phyloP scores from a whole-genome alignment of 1,140 invertebrate genomes.

The Chironomus tepperi region DNA sequence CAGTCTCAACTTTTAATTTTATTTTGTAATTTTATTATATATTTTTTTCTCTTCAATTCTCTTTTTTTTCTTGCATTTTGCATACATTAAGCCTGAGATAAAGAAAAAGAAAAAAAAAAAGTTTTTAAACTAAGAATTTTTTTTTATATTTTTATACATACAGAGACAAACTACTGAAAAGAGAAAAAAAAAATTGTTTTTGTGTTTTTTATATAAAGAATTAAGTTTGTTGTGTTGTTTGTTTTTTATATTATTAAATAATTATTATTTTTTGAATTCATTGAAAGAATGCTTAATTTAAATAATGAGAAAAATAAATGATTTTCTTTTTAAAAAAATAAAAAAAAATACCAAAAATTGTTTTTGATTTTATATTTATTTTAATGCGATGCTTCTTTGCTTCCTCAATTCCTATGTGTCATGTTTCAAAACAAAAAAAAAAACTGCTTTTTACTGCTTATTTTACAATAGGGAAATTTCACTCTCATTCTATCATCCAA shows the following conservation, averaged over 20 bases:
- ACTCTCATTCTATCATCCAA: too few relatives aligned
- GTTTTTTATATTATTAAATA: conserved; percentile 16
- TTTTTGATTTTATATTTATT: conserved; percentile 2
- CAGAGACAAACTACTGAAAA: conserved; percentile 19
- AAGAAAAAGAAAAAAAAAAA: background rate
- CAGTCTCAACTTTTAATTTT: background rate
- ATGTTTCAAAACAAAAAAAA: too few relatives aligned
- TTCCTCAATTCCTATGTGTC: background rate
- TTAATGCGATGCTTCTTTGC: background rate
- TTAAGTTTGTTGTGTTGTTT: conserved; percentile 24
- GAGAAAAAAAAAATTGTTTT: conserved; percentile 20
- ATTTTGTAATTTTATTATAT: background rate
- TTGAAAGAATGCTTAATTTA: conserved; percentile 20
- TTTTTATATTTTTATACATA: conserved; percentile 22
- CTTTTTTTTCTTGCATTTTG: background rate
- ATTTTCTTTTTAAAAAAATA: conserved; percentile 12
- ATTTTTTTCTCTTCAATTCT: background rate
- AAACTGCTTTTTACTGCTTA: too few relatives aligned
- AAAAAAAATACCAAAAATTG: background rate
- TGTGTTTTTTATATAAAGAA: conserved; percentile 21
- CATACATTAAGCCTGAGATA: conserved; percentile 1
- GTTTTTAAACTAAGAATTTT: conserved; percentile 2
- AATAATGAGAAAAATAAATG: conserved; percentile 17
- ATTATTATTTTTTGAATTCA: conserved; percentile 22
- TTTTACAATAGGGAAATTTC: too few relatives aligned